These are phyloP conservation scores for Myotis vivesi DNA, from an alignment of 2,797 vertebrate species.

Conservation along the genomic window DNA sequence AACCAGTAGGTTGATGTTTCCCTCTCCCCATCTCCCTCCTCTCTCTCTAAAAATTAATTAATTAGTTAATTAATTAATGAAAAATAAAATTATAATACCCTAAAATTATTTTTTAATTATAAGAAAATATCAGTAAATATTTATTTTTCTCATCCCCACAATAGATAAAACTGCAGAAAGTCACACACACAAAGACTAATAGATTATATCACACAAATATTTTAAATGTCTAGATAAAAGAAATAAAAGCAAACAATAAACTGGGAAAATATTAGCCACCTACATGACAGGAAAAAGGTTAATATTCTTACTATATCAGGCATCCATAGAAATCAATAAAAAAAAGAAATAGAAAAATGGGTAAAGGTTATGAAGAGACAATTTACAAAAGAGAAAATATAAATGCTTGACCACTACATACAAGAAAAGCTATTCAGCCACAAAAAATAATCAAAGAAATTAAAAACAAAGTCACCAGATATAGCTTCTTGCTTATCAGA, in stretches of 20 bases:
- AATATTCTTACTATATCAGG: slow-evolving; percentile 51
- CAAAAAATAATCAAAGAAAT: slow-evolving; percentile 29
- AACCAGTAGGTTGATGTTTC: neutral
- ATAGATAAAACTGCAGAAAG: neutral
- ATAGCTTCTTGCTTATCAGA: slow-evolving; percentile 27
- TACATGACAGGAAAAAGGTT: slow-evolving; percentile 55
- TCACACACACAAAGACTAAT: neutral
- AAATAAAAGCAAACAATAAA: slow-evolving; percentile 38
- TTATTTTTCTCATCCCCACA: neutral
- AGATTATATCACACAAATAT: neutral
- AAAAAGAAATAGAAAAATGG: slow-evolving; percentile 43
- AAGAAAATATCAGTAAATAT: neutral
- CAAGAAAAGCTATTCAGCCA: slow-evolving; percentile 23
- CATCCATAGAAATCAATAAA: slow-evolving; percentile 53
- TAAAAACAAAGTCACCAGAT: slow-evolving; percentile 2
- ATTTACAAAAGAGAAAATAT: slow-evolving; percentile 50
- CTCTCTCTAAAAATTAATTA: neutral
- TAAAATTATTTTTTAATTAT: neutral
- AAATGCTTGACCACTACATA: neutral
- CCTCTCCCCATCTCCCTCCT: neutral
- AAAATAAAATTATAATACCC: neutral
- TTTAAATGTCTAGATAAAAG: slow-evolving; percentile 8
- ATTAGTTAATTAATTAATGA: neutral
- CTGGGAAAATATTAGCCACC: slow-evolving; percentile 32
- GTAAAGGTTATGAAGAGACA: slow-evolving; percentile 21